These are phyloP conservation scores for Synchiropus splendidus DNA, from an alignment of 2,113 vertebrate genomes.

Conservation along the genomic window DNA sequence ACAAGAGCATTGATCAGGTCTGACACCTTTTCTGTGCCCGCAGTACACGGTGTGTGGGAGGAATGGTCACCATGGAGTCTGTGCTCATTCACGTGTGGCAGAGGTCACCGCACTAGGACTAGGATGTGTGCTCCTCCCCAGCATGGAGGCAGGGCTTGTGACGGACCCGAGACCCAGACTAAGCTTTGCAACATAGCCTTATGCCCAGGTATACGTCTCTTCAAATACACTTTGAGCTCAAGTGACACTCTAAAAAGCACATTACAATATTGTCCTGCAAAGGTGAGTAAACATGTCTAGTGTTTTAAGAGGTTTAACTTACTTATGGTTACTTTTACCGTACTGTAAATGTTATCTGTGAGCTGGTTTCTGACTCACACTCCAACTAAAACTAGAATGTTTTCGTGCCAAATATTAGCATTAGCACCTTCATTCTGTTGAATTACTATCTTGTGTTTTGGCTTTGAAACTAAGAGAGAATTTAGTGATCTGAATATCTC, in stretches of 20 bases:
- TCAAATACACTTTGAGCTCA: too few species aligned
- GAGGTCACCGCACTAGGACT: slow-evolving; percentile 96
- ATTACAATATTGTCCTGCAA: too few species aligned
- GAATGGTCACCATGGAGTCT: slow-evolving; percentile 99
- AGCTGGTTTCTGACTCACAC: background rate
- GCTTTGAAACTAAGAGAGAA: slow-evolving; percentile 16
- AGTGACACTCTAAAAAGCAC: too few species aligned
- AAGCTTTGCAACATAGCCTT: slow-evolving; percentile 99
- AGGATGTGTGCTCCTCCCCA: slow-evolving; percentile 91
- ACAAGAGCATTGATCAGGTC: slow-evolving; percentile 36
- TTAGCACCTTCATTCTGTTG: too few species aligned
- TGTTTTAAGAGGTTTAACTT: too few species aligned
- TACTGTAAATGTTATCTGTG: too few species aligned
- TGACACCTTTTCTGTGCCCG: slow-evolving; percentile 76
- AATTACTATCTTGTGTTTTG: slow-evolving; percentile 30
- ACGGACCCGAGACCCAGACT: slow-evolving; percentile 95
- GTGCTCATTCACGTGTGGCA: slow-evolving; percentile 97
- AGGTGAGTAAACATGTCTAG: too few species aligned
- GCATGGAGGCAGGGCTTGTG: slow-evolving; percentile 91
- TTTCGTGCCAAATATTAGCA: background rate
- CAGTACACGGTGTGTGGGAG: slow-evolving; percentile 99
- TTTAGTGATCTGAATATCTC: slow-evolving; percentile 21
- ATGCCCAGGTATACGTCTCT: slow-evolving; percentile 78
- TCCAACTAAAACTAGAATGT: background rate
- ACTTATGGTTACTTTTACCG: too few species aligned